These are phyloP conservation scores for Lacanobia wlatinum DNA, from an alignment of 2,888 invertebrate genomes.

Conservation along the genomic window DNA sequence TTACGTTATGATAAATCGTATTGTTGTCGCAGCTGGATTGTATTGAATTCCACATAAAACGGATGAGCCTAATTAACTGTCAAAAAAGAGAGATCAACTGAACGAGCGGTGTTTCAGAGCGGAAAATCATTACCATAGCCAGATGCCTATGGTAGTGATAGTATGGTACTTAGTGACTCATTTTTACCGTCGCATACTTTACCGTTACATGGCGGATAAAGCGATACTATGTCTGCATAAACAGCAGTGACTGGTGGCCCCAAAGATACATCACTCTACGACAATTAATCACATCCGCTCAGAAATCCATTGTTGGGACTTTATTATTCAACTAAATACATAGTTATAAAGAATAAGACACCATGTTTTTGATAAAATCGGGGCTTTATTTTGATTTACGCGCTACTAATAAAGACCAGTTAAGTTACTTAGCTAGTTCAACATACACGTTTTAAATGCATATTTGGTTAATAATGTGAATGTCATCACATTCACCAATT, in stretches of 20 bases:
- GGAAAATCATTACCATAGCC: conserved; percentile 82
- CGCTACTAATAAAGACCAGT: neutral
- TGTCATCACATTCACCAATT: neutral
- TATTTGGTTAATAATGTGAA: no score
- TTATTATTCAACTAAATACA: conserved; percentile 12
- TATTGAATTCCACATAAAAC: conserved; percentile 22
- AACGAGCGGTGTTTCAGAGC: conserved; percentile 75
- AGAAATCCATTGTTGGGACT: conserved; percentile 40
- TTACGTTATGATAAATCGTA: neutral
- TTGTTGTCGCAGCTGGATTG: neutral
- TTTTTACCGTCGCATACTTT: conserved; percentile 65
- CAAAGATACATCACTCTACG: conserved; percentile 35
- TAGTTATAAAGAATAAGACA: neutral
- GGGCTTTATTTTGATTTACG: neutral
- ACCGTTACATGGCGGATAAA: conserved; percentile 77
- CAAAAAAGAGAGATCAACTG: conserved; percentile 51
- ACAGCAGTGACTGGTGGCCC: conserved; percentile 26
- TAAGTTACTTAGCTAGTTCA: neutral
- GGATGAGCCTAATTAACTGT: conserved; percentile 34
- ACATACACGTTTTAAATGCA: neutral
- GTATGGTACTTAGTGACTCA: conserved; percentile 77
- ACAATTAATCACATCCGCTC: conserved; percentile 48
- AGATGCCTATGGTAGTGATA: conserved; percentile 73
- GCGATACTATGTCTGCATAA: conserved; percentile 40
- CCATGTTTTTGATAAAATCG: conserved; percentile 8